phyloP scores from a whole-genome alignment of 2,113 vertebrate species.

The Lanius ludovicianus region DNA sequence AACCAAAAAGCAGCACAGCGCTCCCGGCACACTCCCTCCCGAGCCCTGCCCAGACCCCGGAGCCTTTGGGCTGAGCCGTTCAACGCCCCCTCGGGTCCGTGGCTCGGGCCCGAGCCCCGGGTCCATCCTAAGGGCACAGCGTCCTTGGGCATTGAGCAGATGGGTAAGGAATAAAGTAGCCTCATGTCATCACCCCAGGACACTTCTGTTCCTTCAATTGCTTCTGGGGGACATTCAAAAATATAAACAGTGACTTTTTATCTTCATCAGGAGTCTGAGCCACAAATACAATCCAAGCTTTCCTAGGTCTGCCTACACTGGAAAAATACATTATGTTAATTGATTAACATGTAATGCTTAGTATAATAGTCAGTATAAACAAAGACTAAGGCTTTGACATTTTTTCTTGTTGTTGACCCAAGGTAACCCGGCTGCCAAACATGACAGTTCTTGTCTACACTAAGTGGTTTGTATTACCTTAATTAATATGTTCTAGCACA shows the following conservation, averaged over 20 bases:
- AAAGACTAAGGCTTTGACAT: background rate
- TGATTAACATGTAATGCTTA: background rate
- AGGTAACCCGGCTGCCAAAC: constrained; percentile 15
- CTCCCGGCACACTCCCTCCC: too few relatives aligned
- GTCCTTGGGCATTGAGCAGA: too few relatives aligned
- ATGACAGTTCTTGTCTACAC: constrained; percentile 14
- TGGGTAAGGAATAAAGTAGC: too few relatives aligned
- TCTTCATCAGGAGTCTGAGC: background rate
- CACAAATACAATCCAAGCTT: background rate
- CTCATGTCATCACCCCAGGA: too few relatives aligned
- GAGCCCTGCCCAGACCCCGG: too few relatives aligned
- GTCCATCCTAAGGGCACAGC: too few relatives aligned
- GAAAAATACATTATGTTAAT: constrained; percentile 11
- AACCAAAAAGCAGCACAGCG: too few relatives aligned
- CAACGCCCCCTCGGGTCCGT: too few relatives aligned
- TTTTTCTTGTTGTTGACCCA: background rate
- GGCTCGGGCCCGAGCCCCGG: too few relatives aligned
- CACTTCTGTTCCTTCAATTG: background rate
- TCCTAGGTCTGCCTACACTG: background rate
- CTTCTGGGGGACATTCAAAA: background rate
- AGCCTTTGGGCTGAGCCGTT: too few relatives aligned
- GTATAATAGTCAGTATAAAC: background rate
- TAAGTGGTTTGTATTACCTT: background rate
- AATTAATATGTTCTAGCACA: background rate
- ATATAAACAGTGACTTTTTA: background rate